A percentile compares a stretch with the other conserved stretches of the same genome.
These are phyloP conservation scores for Nomada ferruginata DNA, from an alignment of 2,888 invertebrate genomes.

Conservation along the genomic window DNA sequence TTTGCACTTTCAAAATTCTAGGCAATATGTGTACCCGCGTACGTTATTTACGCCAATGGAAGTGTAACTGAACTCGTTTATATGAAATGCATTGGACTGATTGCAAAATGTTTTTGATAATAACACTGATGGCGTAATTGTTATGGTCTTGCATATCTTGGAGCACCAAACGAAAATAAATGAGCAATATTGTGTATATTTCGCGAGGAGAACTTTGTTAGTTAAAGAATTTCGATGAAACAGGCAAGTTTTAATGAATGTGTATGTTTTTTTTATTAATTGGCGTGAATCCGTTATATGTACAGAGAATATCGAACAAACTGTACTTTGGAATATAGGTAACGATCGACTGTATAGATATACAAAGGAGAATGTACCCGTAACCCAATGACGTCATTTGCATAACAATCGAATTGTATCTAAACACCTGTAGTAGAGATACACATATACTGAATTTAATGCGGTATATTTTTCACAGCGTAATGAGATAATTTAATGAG, in stretches of 20 bases:
- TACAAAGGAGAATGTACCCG: slow-evolving; percentile 8
- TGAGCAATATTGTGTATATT: no score
- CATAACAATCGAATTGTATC: slow-evolving; percentile 10
- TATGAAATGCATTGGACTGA: no score
- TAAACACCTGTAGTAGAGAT: neutral
- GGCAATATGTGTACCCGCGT: no score
- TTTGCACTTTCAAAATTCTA: no score
- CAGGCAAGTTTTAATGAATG: neutral
- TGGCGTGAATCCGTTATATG: slow-evolving; percentile 19
- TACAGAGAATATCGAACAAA: slow-evolving; percentile 16
- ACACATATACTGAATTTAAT: slow-evolving; percentile 17
- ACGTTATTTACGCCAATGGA: no score
- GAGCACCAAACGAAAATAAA: no score
- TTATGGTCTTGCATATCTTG: no score
- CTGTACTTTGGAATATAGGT: slow-evolving; percentile 9
- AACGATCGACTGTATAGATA: slow-evolving; percentile 3
- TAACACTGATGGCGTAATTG: no score
- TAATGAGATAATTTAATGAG: slow-evolving; percentile 6
- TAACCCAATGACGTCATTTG: slow-evolving; percentile 16
- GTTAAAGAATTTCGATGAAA: neutral
- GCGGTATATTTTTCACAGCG: neutral
- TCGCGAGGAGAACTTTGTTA: neutral
- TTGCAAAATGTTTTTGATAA: no score
- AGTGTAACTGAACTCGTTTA: no score
- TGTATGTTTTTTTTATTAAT: slow-evolving; percentile 3